Conservation (phyloP, 2,113 vertebrate species). For the Cichladusa arquata region DNA sequence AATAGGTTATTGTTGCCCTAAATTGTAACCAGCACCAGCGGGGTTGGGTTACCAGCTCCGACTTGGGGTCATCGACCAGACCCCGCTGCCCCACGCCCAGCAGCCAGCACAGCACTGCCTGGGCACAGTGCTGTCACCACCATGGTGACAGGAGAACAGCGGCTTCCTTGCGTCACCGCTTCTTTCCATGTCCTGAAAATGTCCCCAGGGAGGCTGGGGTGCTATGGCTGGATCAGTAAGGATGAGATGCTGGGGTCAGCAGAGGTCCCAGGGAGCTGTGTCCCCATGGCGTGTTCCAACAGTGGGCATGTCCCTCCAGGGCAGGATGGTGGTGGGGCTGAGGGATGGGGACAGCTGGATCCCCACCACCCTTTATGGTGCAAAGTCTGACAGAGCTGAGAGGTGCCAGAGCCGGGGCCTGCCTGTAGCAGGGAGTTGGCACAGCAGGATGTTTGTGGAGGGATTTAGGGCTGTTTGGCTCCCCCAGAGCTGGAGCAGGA, state of each 20-base stretch:
- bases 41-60: neutral
- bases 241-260: rapidly evolving
- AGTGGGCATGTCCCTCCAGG: neutral
- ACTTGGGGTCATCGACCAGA: slow-evolving; percentile 2
- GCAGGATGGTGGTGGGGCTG: neutral
- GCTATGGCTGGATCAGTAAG: neutral
- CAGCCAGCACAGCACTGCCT: rapidly evolving
- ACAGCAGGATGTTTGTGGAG: neutral
- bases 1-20: slow-evolving; percentile 59
- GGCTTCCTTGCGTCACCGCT: rapidly evolving
- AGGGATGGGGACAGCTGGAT: neutral
- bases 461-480: neutral
- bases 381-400: neutral
- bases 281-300: rapidly evolving
- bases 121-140: rapidly evolving
- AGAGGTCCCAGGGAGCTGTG: neutral
- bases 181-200: neutral
- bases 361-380: rapidly evolving
- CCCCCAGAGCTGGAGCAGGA: neutral
- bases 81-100: rapidly evolving
- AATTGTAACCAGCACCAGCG: slow-evolving; percentile 49
- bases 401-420: rapidly evolving
- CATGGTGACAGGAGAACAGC: neutral
- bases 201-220: neutral
- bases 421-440: neutral